Evolutionary conservation across 2,888 invertebrate genomes (phyloP), one percentile per base, ranked within the genome.

Genomic region (Saturnia pavonia): DNA sequence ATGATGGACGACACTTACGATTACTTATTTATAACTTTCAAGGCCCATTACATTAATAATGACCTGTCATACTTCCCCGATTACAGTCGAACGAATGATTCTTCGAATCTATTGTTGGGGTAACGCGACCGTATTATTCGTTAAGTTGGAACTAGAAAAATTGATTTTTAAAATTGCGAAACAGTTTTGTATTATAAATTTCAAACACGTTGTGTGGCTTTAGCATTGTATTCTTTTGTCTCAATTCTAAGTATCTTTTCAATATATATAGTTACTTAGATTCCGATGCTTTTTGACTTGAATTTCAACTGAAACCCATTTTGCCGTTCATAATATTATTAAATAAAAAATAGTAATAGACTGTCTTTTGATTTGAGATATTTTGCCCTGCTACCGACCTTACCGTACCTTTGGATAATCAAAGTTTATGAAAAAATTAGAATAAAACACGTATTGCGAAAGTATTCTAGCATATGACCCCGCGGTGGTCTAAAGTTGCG

Each of bases 41-140:
- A 65, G 65, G 65, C 9, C n/a, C 40, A 65, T 65, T 65, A 65
- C 19, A 65, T 65, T 65, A 8, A 65, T 65, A 40, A 65, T 16
- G 65, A n/a, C 34, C n/a, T 40, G 65, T 65, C 65, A 65, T 65
- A 65, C 19, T 40, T 65, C 65, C 40, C 65, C 65, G 40, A 65
- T 65, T 40, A 40, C 65, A 40, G 65, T 19, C 65, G 40, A 65
- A 65, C 65, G 65, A 65, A 40, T 40, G 34, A 6, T 40, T n/a
- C 65, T 65, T 40, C 12, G 65, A 65, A 65, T 40, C 65, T 9
- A 40, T 65, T 65, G 40, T n/a, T 40, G 19, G 19, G 7, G 11
- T 65, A 40, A 40, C 40, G 40, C 40, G 11, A 40, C 16, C 63
- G 63, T 63, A 40, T 34, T 63, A 27, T 1, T 19, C 14, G 27